Conservation (phyloP, 2,888 invertebrate genomes). For the Thysanoteuthis rhombus region DNA sequence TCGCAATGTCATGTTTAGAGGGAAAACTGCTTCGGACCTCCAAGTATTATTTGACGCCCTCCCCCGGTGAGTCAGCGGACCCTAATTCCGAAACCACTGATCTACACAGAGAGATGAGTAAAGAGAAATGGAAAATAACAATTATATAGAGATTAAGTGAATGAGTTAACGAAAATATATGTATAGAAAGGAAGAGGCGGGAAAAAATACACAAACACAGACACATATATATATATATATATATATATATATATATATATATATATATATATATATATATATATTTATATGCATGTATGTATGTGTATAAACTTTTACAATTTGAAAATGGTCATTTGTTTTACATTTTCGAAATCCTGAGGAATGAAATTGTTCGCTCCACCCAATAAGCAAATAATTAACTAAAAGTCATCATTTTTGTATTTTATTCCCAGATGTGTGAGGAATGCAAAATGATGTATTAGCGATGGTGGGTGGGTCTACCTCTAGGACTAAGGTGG, state of each 20-base stretch:
- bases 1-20: too few relatives aligned
- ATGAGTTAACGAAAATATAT: background rate
- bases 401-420: background rate
- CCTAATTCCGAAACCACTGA: too few relatives aligned
- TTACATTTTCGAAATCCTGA: background rate
- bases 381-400: background rate
- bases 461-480: background rate
- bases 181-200: background rate
- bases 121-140: too few relatives aligned
- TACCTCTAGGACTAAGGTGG: background rate
- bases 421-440: background rate
- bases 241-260: background rate
- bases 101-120: too few relatives aligned
- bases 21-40: too few relatives aligned
- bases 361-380: background rate
- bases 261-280: background rate
- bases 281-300: background rate
- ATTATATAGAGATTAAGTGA: too few relatives aligned
- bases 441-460: background rate
- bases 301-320: background rate
- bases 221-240: background rate
- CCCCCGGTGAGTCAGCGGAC: too few relatives aligned
- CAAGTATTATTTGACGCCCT: too few relatives aligned
- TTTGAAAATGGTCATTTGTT: background rate
- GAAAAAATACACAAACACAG: too few relatives aligned